Evolutionary conservation across 2,113 vertebrate species (phyloP), one percentile per base, ranked within the genome.

Genomic region (Oncorhynchus masou): DNA sequence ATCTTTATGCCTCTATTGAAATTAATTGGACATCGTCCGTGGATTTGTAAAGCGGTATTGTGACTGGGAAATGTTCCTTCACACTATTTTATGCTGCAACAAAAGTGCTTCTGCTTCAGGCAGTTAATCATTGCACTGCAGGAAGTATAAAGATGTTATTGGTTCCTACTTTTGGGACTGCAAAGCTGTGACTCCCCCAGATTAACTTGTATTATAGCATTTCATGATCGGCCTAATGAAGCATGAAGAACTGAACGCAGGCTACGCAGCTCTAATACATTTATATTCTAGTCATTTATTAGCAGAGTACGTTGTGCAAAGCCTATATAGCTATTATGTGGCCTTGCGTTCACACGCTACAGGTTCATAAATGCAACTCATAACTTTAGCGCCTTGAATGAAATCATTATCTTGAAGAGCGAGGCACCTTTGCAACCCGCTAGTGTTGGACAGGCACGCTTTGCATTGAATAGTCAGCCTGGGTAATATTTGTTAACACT

Each of bases 101-200:
- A 73, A 82, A 27, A 57, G 22, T 77, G 51, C n/a, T 60, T 27
- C 22, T 73, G 57, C 29, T 22, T 83, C 59, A 45, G 25, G 1
- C 8, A 6, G n/a, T 83, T 79, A 76, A 82, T 80, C 34, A 70
- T 84, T 83, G 62, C 70, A 13, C 6, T 71, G 34, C 66, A 73
- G 62, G 71, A 77, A 80, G 71, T 45, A 48, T 73, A 69, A 60
- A 16, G 39, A 67, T 60, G 67, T 64, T 48, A 64, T 16, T 25
- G 68, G 12, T 24, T 54, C 16, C 4, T 3, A n/a, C 31, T 19
- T 70, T 70, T 65, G 20, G 59, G 59, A 13, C 69, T 22, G 31
- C 19, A 29, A 54, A 25, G 22, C 48, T 57, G 7, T 62, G 49
- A n/a, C 39, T 22, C 4, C 54, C 24, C 13, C 24, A 70, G 49